Evolutionary conservation across 2,888 invertebrate species (phyloP).

Genomic region (Melieria crassipennis): DNA sequence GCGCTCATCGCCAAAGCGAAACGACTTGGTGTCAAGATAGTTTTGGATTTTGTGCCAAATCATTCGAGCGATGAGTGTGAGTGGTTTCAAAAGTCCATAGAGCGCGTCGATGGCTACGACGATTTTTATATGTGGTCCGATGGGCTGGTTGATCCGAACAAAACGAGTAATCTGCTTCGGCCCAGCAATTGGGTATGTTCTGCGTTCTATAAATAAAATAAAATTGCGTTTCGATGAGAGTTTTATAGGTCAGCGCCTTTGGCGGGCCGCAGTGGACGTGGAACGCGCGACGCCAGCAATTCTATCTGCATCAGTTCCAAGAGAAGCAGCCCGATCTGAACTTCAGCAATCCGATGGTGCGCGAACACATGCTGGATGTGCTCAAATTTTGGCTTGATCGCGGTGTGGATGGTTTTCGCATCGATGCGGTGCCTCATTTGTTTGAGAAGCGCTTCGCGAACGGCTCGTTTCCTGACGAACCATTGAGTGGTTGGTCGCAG

Average conservation of each 20-base stretch:
- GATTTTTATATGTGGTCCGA: conserved; percentile 83
- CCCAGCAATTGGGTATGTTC: conserved; percentile 55
- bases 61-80: conserved; percentile 82
- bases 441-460: conserved; percentile 64
- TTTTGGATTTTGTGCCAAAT: conserved; percentile 76
- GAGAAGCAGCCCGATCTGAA: conserved; percentile 83
- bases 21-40: conserved; percentile 68
- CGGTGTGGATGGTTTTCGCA: conserved; percentile 81
- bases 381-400: conserved; percentile 78
- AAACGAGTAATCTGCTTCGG: conserved; percentile 31
- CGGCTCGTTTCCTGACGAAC: conserved; percentile 66
- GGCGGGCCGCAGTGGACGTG: conserved; percentile 77
- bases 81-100: conserved; percentile 83
- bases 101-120: conserved; percentile 71
- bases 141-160: conserved; percentile 64
- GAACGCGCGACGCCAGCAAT: conserved; percentile 72
- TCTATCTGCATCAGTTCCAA: conserved; percentile 74
- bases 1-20: conserved; percentile 69
- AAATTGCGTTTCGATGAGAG: no score
- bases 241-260: conserved; percentile 62
- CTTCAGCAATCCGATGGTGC: conserved; percentile 74
- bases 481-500: conserved; percentile 64
- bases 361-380: conserved; percentile 72
- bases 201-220: no score
- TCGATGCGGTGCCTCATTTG: conserved; percentile 73